Conservation (phyloP, 2,888 invertebrate genomes). For the Crocallis elinguaria region DNA sequence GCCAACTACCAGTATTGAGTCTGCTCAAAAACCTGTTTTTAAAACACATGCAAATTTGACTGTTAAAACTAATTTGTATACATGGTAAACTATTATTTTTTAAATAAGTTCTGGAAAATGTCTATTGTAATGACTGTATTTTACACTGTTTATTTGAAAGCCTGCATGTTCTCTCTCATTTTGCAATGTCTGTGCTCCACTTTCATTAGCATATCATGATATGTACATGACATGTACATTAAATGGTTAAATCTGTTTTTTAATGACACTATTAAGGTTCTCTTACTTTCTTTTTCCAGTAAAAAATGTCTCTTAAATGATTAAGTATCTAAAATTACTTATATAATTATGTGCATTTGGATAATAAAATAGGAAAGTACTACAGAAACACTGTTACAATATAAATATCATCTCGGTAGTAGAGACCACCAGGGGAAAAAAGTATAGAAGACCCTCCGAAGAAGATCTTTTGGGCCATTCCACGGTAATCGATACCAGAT, state of each 20-base stretch:
- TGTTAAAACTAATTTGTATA: neutral
- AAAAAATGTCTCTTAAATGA: neutral
- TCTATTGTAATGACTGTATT: neutral
- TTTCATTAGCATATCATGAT: conserved; percentile 16
- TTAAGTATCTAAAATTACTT: neutral
- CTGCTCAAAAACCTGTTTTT: conserved; percentile 23
- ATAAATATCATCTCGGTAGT: no score
- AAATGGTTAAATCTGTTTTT: conserved; percentile 8
- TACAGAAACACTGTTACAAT: neutral
- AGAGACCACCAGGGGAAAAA: no score
- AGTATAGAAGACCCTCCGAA: no score
- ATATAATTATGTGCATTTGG: neutral
- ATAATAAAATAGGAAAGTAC: neutral
- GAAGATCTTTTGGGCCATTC: no score
- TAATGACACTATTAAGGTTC: conserved; percentile 7
- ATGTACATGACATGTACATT: conserved; percentile 3
- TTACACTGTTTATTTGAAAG: neutral
- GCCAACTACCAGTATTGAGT: conserved; percentile 33
- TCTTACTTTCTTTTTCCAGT: conserved; percentile 11
- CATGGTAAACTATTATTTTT: neutral
- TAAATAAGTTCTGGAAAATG: neutral
- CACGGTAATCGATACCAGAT: no score
- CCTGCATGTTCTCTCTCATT: conserved; percentile 12
- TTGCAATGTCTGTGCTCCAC: conserved; percentile 17
- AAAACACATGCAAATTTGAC: conserved; percentile 14